phyloP scores from a whole-genome alignment of 2,797 vertebrate species.

The Urophycis tenuis region DNA sequence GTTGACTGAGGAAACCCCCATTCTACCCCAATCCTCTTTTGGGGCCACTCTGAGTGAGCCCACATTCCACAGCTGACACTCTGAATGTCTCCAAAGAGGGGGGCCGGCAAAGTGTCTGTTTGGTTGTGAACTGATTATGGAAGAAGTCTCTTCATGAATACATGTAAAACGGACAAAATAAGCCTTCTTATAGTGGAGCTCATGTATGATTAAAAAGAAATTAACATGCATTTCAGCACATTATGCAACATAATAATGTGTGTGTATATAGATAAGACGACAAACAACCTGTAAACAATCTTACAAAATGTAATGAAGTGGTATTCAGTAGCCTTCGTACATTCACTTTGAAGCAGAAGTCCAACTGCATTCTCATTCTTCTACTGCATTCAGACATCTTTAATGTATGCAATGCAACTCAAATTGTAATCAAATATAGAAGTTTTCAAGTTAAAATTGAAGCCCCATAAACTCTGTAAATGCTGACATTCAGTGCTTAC shows the following conservation, averaged over 20 bases:
- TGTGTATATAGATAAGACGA: no score
- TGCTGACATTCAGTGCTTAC: constrained; percentile 46
- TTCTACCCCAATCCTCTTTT: constrained; percentile 6
- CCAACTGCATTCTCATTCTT: no score
- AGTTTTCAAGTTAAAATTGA: not conserved
- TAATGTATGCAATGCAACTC: not conserved
- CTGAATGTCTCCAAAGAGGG: not conserved
- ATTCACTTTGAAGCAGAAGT: no score
- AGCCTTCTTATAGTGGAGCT: no score
- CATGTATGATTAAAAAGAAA: no score
- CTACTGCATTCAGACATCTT: not conserved
- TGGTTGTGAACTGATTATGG: not conserved
- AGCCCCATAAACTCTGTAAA: not conserved
- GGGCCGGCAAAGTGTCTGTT: not conserved
- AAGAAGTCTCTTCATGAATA: not conserved
- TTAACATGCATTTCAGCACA: no score
- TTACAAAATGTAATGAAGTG: no score
- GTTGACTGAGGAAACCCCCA: no score
- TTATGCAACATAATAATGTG: no score
- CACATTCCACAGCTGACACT: constrained; percentile 35
- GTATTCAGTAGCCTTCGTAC: no score
- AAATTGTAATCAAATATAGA: no score
- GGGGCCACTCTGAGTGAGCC: constrained; percentile 29
- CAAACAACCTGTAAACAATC: no score
- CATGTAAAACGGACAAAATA: not conserved